phyloP scores from a whole-genome alignment of 2,888 invertebrate genomes.

The Chrysina gloriosa region DNA sequence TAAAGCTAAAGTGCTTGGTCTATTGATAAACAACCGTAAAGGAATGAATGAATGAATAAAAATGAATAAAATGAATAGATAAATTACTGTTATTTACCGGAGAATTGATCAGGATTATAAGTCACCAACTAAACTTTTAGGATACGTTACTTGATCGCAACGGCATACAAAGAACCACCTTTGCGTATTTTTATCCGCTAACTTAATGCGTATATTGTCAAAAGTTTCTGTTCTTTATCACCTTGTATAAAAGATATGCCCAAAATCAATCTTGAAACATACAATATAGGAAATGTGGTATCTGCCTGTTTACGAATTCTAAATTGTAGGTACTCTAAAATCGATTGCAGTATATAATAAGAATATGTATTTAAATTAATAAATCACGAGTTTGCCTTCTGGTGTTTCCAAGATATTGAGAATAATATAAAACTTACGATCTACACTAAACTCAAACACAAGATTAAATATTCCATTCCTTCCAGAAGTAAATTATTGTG shows the following conservation, averaged over 20 bases:
- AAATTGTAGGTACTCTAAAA: neutral
- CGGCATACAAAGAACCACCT: neutral
- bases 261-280: no score
- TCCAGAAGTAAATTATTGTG: constrained; percentile 12
- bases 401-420: neutral
- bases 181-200: neutral
- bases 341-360: neutral
- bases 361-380: neutral
- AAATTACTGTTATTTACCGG: constrained; percentile 5
- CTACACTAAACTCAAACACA: neutral
- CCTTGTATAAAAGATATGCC: neutral
- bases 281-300: no score
- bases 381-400: neutral
- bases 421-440: neutral
- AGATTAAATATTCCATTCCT: neutral
- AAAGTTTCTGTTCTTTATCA: neutral
- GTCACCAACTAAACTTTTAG: neutral
- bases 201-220: neutral
- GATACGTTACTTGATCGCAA: neutral
- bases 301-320: no score
- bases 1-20: no score
- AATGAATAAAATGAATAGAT: no score
- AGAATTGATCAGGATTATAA: constrained; percentile 5
- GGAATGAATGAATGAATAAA: no score
- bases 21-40: no score